phyloP scores from a whole-genome alignment of 2,113 vertebrate genomes.

The Perca flavescens region DNA sequence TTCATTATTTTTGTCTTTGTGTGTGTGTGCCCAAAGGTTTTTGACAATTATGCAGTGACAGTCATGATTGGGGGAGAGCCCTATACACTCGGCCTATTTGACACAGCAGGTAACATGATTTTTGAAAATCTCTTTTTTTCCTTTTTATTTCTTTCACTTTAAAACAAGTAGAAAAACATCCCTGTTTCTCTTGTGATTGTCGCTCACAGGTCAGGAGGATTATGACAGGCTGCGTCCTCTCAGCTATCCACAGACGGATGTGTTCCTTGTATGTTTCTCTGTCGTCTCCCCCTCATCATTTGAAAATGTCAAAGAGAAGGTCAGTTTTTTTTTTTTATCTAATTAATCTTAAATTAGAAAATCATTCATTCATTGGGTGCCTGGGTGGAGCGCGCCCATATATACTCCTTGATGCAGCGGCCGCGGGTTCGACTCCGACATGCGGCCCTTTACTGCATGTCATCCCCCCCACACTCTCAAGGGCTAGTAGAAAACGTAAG shows the following conservation, averaged over 20 bases:
- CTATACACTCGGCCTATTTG: slow-evolving; percentile 96
- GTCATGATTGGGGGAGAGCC: slow-evolving; percentile 99
- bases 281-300: slow-evolving; percentile 98
- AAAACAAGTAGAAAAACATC: neutral
- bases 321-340: slow-evolving; percentile 62
- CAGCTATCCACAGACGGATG: slow-evolving; percentile 98
- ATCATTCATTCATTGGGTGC: too few species aligned
- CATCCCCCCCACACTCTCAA: too few species aligned
- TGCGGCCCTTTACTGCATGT: too few species aligned
- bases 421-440: too few species aligned
- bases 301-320: slow-evolving; percentile 99
- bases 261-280: slow-evolving; percentile 99
- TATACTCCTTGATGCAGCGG: too few species aligned
- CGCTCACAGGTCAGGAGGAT: slow-evolving; percentile 94
- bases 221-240: slow-evolving; percentile 98
- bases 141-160: slow-evolving; percentile 9
- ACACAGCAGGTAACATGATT: slow-evolving; percentile 92
- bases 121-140: neutral
- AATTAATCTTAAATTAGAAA: neutral
- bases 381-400: too few species aligned
- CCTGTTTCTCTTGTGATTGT: slow-evolving; percentile 11
- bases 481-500: too few species aligned
- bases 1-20: neutral
- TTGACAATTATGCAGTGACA: slow-evolving; percentile 99
- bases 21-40: slow-evolving; percentile 86